Evolutionary conservation across 2,113 vertebrate genomes (phyloP).

Genomic region (Tenrec ecaudatus): DNA sequence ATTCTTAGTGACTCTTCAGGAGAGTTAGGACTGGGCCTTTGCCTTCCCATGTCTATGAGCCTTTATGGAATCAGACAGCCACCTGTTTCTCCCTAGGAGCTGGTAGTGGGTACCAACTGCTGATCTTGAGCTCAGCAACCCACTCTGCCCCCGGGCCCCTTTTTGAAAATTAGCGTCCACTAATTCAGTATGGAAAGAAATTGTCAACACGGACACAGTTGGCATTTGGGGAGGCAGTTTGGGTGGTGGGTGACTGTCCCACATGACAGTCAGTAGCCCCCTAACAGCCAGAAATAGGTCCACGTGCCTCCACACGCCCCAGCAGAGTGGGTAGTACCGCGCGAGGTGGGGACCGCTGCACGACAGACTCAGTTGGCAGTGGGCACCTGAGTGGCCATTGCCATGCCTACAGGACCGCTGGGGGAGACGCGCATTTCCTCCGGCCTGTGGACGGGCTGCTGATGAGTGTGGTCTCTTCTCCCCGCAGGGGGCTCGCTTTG

Average conservation of each 20-base stretch:
- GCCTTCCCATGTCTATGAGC: no score
- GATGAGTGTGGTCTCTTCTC: slow-evolving; percentile 49
- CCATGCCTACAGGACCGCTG: not conserved
- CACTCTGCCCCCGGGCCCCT: no score
- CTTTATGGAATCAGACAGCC: no score
- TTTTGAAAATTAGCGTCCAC: not conserved
- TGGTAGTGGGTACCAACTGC: no score
- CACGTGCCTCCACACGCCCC: not conserved
- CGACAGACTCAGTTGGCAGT: not conserved
- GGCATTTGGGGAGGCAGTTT: not conserved
- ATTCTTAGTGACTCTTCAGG: no score
- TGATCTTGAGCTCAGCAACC: no score
- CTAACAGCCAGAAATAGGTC: not conserved
- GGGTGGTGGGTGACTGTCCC: not conserved
- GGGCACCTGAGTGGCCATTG: not conserved
- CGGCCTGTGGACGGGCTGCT: not conserved
- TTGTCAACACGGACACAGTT: slow-evolving; percentile 2
- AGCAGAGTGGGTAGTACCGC: not conserved
- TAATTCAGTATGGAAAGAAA: slow-evolving; percentile 23
- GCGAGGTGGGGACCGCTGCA: not conserved
- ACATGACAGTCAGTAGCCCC: not conserved
- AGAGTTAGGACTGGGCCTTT: no score
- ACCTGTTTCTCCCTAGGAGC: no score
- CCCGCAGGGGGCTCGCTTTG: slow-evolving; percentile 95
- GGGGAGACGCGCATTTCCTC: not conserved